Conservation (phyloP, 2,113 vertebrate genomes). For the Pogona vitticeps region DNA sequence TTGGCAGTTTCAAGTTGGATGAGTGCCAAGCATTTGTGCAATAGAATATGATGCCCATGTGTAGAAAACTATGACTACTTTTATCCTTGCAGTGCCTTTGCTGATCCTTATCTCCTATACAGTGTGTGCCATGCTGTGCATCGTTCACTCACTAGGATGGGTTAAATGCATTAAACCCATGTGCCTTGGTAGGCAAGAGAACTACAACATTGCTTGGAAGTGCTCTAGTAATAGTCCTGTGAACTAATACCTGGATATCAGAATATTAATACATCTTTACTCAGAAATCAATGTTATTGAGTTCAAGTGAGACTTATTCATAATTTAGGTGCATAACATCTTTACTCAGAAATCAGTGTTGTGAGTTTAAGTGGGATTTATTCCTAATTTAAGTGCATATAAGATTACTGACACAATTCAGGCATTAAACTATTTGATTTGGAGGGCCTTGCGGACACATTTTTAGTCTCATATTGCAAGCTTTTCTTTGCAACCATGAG, state of each 20-base stretch:
- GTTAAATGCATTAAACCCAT: not conserved
- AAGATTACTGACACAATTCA: too few relatives aligned
- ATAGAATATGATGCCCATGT: too few relatives aligned
- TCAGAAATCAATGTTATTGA: not conserved
- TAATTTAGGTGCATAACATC: not conserved
- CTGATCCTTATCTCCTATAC: not conserved
- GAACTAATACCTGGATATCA: not conserved
- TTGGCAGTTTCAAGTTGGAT: too few relatives aligned
- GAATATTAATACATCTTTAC: not conserved
- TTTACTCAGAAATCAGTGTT: too few relatives aligned
- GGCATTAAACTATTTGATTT: too few relatives aligned
- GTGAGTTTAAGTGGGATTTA: too few relatives aligned
- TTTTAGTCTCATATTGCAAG: not conserved
- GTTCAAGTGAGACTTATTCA: not conserved
- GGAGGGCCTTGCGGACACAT: too few relatives aligned
- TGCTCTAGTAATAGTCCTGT: not conserved
- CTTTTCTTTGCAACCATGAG: not conserved
- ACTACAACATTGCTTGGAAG: not conserved
- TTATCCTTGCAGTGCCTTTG: not conserved
- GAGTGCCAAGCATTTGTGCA: too few relatives aligned
- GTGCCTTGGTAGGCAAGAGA: not conserved
- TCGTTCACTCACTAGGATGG: not conserved
- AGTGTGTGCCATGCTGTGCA: not conserved
- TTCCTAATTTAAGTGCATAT: too few relatives aligned
- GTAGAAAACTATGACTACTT: not conserved